Evolutionary conservation across 2,113 vertebrate species (phyloP), one percentile per base, ranked within the genome.

Genomic region (Cyprinodon variegatus): DNA sequence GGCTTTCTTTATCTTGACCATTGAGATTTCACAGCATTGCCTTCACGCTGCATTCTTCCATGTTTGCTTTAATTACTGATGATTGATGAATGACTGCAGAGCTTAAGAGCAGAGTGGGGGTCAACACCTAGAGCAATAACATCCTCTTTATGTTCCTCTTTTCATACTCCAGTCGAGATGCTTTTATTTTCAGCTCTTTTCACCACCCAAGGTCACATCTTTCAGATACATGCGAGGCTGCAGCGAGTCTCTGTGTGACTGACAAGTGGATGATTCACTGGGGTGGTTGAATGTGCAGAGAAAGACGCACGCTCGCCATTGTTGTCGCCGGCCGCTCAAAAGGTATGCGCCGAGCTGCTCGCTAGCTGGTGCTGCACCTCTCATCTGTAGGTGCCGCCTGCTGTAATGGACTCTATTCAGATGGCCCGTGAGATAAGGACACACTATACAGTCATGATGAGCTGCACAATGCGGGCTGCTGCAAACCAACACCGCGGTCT

Each of bases 361-460:
- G 88, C 74, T 60, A 5, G 77, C 76, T 22, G 80, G 82, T 86
- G 86, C 84, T 11, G 72, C 79, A 6, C 70, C 4, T 84, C 88
- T 88, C 89, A 73, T 87, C 82, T 76, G 72, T 84, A 88, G 87
- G 88, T 86, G 87, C 84, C 65, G 87, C 88, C 82, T 74, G 77
- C 83, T 91, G 91, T 92, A 92, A 93, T 88, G 84, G 91, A 92
- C 88, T 91, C 89, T 92, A 20, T 60, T 62, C 82, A 90, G 92
- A 91, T 91, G 86, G 89, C 77, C 80, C 0, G 37, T 4, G 65
- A 79, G 92, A 92, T 93, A 93, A 91, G 82, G 84, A 93, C 88
- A 92, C 86, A 72, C 82, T 89, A 92, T 88, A 90, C 82, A 81
- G 83, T 79, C 41, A 61, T 36, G n/a, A 65, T n/a, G 78, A 77